These are phyloP conservation scores for Luidia sarsii DNA, from an alignment of 53 echinoderm and acorn worm species.

Conservation along the genomic window DNA sequence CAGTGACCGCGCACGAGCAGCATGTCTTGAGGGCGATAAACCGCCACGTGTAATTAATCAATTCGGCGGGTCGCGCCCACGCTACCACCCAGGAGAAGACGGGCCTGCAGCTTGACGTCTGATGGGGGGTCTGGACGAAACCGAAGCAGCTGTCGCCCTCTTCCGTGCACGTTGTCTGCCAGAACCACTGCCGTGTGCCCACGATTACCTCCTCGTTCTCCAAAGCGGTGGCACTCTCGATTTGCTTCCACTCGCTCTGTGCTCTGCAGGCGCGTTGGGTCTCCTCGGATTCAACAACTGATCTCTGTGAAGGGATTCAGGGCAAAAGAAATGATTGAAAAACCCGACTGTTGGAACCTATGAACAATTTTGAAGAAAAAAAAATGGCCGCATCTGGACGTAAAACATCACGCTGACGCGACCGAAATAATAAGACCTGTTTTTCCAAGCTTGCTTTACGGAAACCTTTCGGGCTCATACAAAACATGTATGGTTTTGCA, in stretches of 20 bases:
- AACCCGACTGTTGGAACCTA: neutral
- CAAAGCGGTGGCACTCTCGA: constrained; percentile 45
- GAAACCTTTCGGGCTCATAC: too few relatives aligned
- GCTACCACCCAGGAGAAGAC: constrained; percentile 76
- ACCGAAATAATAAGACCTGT: too few relatives aligned
- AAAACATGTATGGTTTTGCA: too few relatives aligned
- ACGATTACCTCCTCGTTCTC: constrained; percentile 66
- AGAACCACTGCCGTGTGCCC: constrained; percentile 64
- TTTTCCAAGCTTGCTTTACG: too few relatives aligned
- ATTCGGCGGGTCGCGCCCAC: constrained; percentile 51
- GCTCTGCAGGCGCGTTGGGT: constrained; percentile 58
- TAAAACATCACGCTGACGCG: too few relatives aligned
- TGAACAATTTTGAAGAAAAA: too few relatives aligned
- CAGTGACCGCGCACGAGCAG: constrained; percentile 73
- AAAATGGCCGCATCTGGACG: too few relatives aligned
- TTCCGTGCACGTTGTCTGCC: constrained; percentile 60
- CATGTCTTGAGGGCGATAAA: constrained; percentile 65
- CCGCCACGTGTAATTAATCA: constrained; percentile 55
- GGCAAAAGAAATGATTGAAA: too few relatives aligned
- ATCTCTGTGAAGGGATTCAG: constrained; percentile 29
- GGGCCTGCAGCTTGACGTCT: constrained; percentile 56
- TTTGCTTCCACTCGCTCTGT: constrained; percentile 60
- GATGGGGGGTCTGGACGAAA: constrained; percentile 27
- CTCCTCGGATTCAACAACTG: constrained; percentile 9
- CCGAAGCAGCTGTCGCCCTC: constrained; percentile 52